phyloP scores from a whole-genome alignment of 2,888 invertebrate species.

The Lithophane leautieri region DNA sequence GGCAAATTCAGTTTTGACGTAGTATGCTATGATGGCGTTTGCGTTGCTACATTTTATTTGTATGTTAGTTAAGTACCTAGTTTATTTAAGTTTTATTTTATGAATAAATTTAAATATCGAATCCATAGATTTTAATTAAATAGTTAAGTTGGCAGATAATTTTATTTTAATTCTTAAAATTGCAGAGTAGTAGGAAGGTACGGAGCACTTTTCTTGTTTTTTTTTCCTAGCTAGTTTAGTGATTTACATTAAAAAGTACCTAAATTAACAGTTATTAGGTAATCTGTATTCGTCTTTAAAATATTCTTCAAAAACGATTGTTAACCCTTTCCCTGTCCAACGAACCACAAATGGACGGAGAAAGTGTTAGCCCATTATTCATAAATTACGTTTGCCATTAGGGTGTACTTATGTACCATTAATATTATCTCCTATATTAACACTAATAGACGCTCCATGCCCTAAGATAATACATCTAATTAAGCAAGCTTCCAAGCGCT shows the following conservation, averaged over 20 bases:
- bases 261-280: too few relatives aligned
- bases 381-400: background rate
- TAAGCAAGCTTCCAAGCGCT: constrained; percentile 19
- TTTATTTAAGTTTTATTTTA: background rate
- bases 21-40: background rate
- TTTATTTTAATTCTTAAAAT: background rate
- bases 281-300: too few relatives aligned
- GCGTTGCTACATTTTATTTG: background rate
- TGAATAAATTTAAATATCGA: background rate
- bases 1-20: background rate
- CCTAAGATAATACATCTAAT: constrained; percentile 32
- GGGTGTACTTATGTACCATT: background rate
- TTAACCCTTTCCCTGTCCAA: too few relatives aligned
- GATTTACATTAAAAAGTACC: too few relatives aligned
- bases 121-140: background rate
- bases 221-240: too few relatives aligned
- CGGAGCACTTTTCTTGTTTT: background rate
- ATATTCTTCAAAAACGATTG: background rate
- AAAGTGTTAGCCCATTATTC: background rate
- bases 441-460: background rate
- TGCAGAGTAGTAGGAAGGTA: background rate
- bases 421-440: constrained; percentile 35
- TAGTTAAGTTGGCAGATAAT: too few relatives aligned
- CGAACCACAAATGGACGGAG: background rate
- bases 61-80: background rate